These are phyloP conservation scores for Menura novaehollandiae DNA, from an alignment of 2,113 vertebrate species.

Conservation along the genomic window DNA sequence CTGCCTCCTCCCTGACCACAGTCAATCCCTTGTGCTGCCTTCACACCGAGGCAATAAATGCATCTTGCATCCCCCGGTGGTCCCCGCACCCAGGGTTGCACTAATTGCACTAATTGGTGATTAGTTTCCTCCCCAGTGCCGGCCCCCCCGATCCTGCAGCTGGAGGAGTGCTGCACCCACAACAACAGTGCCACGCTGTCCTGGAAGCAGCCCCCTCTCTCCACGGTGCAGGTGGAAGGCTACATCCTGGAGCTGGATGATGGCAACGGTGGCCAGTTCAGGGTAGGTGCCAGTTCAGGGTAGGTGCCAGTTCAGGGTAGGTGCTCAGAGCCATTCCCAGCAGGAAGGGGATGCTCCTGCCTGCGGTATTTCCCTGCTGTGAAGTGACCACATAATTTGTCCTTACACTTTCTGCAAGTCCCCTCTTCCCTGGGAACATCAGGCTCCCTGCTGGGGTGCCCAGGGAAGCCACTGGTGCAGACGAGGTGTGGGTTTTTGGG, in stretches of 20 bases:
- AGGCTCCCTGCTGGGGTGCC: not conserved
- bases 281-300: too few relatives aligned
- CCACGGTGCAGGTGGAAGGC: conserved; percentile 88
- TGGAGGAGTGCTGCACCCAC: conserved; percentile 96
- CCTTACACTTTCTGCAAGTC: accelerated
- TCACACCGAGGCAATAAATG: accelerated
- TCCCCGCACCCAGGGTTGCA: conserved; percentile 20
- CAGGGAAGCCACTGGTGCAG: not conserved
- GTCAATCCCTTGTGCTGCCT: not conserved
- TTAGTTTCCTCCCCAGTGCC: conserved; percentile 87
- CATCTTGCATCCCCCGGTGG: not conserved
- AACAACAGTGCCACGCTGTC: conserved; percentile 97
- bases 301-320: conserved; percentile 97
- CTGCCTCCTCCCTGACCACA: not conserved
- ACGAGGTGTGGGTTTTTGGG: accelerated
- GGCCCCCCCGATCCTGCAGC: conserved; percentile 92
- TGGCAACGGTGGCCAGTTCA: conserved; percentile 91
- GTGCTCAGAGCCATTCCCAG: not conserved
- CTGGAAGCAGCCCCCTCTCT: conserved; percentile 97
- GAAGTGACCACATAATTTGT: not conserved
- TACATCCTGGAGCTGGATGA: conserved; percentile 98
- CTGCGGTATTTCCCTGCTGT: accelerated
- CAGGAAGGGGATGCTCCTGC: not conserved
- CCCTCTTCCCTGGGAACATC: not conserved
- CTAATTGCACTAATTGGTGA: conserved; percentile 49